These are phyloP conservation scores for Eurypyga helias DNA, from an alignment of 2,113 vertebrate species.

Conservation along the genomic window DNA sequence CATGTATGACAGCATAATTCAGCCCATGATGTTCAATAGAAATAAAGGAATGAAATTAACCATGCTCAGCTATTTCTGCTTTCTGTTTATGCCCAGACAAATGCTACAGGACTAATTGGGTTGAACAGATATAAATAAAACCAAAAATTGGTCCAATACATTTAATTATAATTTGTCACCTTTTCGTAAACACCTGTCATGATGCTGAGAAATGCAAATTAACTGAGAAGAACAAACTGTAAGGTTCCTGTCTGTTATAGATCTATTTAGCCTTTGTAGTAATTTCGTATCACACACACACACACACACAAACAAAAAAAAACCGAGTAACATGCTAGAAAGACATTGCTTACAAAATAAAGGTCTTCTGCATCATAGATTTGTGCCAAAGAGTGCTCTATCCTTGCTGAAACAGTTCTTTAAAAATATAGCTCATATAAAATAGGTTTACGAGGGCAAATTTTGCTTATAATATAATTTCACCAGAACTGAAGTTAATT, in stretches of 20 bases:
- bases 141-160: neutral
- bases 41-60: neutral
- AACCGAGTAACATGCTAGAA: neutral
- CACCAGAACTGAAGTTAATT: constrained; percentile 47
- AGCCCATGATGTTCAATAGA: neutral
- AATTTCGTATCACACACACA: neutral
- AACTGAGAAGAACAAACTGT: neutral
- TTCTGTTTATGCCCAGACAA: neutral
- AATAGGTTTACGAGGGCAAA: neutral
- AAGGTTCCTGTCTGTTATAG: neutral
- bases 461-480: constrained; percentile 47
- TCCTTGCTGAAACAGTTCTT: neutral
- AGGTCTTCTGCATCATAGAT: neutral
- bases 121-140: neutral
- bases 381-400: neutral
- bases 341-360: neutral
- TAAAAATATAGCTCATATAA: neutral
- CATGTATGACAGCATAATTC: neutral
- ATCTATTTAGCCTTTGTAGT: neutral
- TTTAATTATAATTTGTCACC: neutral
- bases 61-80: neutral
- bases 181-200: neutral
- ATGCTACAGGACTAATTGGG: fast-evolving
- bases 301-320: neutral
- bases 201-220: neutral